Percentiles rank a stretch among this genome's conserved stretches.
phyloP scores from a whole-genome alignment of 2,888 invertebrate genomes.

The Leucophora obtusa region DNA sequence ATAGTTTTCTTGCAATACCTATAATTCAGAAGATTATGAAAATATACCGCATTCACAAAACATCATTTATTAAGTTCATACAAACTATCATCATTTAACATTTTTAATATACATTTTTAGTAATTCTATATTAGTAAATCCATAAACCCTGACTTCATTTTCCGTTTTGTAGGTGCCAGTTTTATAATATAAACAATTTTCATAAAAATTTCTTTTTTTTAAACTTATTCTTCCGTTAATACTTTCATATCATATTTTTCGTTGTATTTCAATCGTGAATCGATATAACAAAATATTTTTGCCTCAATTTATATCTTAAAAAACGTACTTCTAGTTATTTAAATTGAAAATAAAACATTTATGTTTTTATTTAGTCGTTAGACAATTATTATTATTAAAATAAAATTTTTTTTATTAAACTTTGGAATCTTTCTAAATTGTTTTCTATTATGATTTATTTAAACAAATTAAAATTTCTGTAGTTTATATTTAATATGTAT shows the following conservation, averaged over 20 bases:
- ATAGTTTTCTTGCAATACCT: too few relatives aligned
- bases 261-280: constrained; percentile 54
- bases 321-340: constrained; percentile 75
- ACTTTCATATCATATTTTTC: background rate
- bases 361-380: constrained; percentile 73
- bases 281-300: background rate
- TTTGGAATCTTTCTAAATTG: background rate
- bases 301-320: constrained; percentile 16
- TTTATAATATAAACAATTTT: background rate
- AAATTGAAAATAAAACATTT: constrained; percentile 61
- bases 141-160: background rate
- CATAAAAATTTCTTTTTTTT: background rate
- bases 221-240: constrained; percentile 9
- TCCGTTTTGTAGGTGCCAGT: constrained; percentile 6
- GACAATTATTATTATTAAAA: constrained; percentile 71
- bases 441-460: background rate
- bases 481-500: constrained; percentile 8
- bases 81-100: constrained; percentile 13
- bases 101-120: background rate
- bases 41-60: background rate
- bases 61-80: background rate
- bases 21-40: background rate
- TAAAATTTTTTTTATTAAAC: constrained; percentile 14
- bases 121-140: constrained; percentile 15
- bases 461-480: background rate